A percentile compares a stretch with the other conserved stretches of the same genome.
Evolutionary conservation across 2,888 invertebrate genomes (phyloP).

Genomic region (Eristalis arbustorum): DNA sequence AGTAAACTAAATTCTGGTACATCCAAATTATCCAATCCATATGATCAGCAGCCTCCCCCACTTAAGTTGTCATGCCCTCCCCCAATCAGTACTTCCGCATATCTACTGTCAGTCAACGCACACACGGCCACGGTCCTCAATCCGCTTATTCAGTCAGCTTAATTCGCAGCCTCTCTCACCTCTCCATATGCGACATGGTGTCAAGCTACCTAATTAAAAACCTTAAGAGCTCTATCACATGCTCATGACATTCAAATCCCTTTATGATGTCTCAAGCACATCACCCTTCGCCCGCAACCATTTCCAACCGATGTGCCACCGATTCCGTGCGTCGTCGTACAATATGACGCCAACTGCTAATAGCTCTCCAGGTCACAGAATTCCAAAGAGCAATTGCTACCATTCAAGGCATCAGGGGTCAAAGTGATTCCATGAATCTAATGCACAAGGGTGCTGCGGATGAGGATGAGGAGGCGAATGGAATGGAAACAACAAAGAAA

Average conservation of each 20-base stretch:
- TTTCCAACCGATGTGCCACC: slow-evolving; percentile 19
- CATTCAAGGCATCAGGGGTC: slow-evolving; percentile 66
- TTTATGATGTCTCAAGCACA: slow-evolving; percentile 18
- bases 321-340: slow-evolving; percentile 5
- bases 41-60: too few species aligned
- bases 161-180: neutral
- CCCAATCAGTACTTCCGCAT: too few species aligned
- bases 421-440: slow-evolving; percentile 62
- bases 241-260: slow-evolving; percentile 33
- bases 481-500: neutral
- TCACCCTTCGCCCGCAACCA: neutral
- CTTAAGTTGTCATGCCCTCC: too few species aligned
- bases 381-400: slow-evolving; percentile 53
- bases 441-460: slow-evolving; percentile 11
- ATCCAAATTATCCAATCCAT: too few species aligned
- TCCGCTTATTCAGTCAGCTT: too few species aligned
- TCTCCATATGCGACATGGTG: neutral
- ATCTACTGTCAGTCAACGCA: neutral
- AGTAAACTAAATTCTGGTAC: too few species aligned
- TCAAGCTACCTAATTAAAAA: slow-evolving; percentile 25
- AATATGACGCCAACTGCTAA: slow-evolving; percentile 71
- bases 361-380: slow-evolving; percentile 66
- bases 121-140: neutral
- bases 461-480: neutral
- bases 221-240: slow-evolving; percentile 22